A percentile compares a stretch with the other conserved stretches of the same genome.
These are phyloP conservation scores for Eospalax fontanierii DNA, from an alignment of 2,797 vertebrate species.

Conservation along the genomic window DNA sequence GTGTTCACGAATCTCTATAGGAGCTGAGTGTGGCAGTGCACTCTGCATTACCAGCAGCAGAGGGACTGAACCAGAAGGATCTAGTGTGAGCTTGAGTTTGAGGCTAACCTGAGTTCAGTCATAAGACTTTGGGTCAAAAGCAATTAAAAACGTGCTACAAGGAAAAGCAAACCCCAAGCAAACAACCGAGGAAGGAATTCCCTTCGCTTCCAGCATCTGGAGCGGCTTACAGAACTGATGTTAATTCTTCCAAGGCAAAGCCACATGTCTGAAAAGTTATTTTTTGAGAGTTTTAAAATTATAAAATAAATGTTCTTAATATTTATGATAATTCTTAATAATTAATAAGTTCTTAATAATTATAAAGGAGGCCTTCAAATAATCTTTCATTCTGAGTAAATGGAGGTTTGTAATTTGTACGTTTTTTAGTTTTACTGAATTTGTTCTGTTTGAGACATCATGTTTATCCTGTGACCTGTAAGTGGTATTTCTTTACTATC, in stretches of 20 bases:
- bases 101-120: not conserved
- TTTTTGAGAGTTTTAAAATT: not conserved
- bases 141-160: not conserved
- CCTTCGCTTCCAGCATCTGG: not conserved
- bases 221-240: not conserved
- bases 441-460: not conserved
- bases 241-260: slow-evolving; percentile 16
- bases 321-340: slow-evolving; percentile 11
- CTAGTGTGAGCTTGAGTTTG: too few relatives aligned
- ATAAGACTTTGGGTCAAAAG: not conserved
- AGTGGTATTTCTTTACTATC: not conserved
- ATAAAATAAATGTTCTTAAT: not conserved
- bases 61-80: not conserved
- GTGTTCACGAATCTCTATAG: not conserved
- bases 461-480: not conserved
- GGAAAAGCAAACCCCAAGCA: not conserved
- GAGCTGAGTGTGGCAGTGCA: too few relatives aligned
- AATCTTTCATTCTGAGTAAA: not conserved
- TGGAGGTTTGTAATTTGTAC: not conserved
- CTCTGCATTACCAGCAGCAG: not conserved
- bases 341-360: not conserved
- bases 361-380: not conserved
- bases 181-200: not conserved
- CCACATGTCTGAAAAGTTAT: not conserved
- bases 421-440: too few relatives aligned